Evolutionary conservation across 2,888 invertebrate species (phyloP), one percentile per base, ranked within the genome.

Genomic region (Phymatocera aterrima): DNA sequence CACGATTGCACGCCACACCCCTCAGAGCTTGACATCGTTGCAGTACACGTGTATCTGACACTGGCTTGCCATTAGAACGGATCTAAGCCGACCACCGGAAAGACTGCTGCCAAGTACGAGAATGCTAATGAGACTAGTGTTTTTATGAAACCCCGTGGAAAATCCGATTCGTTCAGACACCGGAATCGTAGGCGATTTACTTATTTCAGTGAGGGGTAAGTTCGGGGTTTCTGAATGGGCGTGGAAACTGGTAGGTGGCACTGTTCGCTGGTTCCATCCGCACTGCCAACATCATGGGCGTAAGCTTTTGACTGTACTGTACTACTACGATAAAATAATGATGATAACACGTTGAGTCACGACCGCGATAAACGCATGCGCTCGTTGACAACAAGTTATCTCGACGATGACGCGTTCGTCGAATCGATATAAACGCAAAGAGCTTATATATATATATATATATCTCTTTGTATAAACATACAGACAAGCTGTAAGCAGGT

Each of bases 31-130:
- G 37, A n/a, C 51, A 72, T 43, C 15, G 24, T 68, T 12, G 15
- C 3, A 46, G 68, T 68, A 46, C 68, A 68, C 68, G 68, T 68
- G 68, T 68, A 46, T 68, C 68, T 68, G 68, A 68, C 68, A 68
- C 68, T 68, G 43, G 43, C 15, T 12, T n/a, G 46, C 3, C 21
- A 68, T 68, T 6, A 68, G 21, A 28, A 2, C 28, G 12, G 24
- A 43, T 24, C 8, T 43, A 43, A 68, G 5, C n/a, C 2, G 3
- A 24, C 6, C 5, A 46, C 68, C 68, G 43, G 40, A 68, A 10
- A 5, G 24, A n/a, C 21, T 12, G 4, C n/a, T 10, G 28, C 46
- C 24, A 46, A 28, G 15, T 21, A 68, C 40, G 46, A 46, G 5
- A 28, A 15, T 46, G n/a, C 24, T 48, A 34, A 3, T 18, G 0